These are phyloP conservation scores for Macroteleia sp. DNA, from an alignment of 2,888 invertebrate genomes.

Conservation along the genomic window DNA sequence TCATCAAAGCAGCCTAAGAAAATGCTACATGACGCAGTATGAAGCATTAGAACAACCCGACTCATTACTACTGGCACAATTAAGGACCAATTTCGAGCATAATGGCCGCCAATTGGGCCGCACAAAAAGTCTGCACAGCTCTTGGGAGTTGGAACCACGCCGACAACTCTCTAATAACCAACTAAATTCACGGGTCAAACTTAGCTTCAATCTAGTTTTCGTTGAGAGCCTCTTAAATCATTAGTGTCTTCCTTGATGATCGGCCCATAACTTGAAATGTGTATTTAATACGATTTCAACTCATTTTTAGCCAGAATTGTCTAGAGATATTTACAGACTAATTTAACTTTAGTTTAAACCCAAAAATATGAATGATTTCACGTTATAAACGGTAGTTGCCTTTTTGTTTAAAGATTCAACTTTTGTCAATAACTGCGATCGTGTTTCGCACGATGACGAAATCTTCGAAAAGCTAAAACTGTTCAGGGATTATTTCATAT, in stretches of 20 bases:
- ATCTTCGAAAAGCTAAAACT: too few relatives aligned
- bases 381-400: too few relatives aligned
- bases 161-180: slow-evolving; percentile 76
- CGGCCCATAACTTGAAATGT: slow-evolving; percentile 37
- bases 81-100: slow-evolving; percentile 82
- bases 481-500: too few relatives aligned
- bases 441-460: too few relatives aligned
- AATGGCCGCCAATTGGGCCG: slow-evolving; percentile 80
- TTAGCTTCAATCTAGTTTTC: slow-evolving; percentile 65
- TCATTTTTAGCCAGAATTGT: too few relatives aligned
- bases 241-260: slow-evolving; percentile 40
- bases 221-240: slow-evolving; percentile 61
- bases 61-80: slow-evolving; percentile 82
- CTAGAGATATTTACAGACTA: too few relatives aligned
- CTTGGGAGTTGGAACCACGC: slow-evolving; percentile 70
- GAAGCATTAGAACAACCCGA: slow-evolving; percentile 80
- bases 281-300: slow-evolving; percentile 21
- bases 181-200: slow-evolving; percentile 72
- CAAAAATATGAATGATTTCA: too few relatives aligned
- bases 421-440: too few relatives aligned
- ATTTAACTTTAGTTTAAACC: too few relatives aligned
- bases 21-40: too few relatives aligned
- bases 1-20: too few relatives aligned
- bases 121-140: slow-evolving; percentile 75
- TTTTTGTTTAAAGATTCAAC: slow-evolving; percentile 62